Conservation (phyloP, 2,888 invertebrate genomes). For the Nymphalis polychloros region DNA sequence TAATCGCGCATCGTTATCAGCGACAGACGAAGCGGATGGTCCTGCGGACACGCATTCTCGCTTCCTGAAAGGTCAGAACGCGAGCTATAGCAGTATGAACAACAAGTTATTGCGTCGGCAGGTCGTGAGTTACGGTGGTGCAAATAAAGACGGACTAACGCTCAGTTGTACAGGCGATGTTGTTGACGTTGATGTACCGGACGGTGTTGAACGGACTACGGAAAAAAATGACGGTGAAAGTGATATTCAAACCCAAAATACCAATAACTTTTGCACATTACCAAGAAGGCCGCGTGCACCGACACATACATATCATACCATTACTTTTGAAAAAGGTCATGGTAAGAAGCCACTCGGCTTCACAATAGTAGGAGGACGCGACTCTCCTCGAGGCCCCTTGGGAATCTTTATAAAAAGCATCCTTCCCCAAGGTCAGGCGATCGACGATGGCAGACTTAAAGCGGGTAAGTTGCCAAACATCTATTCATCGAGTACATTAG, state of each 20-base stretch:
- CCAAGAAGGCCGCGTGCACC: conserved; percentile 86
- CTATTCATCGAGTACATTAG: background rate
- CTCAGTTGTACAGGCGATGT: conserved; percentile 71
- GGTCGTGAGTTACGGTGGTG: conserved; percentile 80
- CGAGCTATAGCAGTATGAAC: conserved; percentile 83
- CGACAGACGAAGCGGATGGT: conserved; percentile 70
- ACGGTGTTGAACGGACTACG: conserved; percentile 59
- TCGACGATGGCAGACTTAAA: conserved; percentile 90
- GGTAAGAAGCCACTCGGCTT: conserved; percentile 94
- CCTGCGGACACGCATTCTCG: conserved; percentile 74
- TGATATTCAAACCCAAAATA: conserved; percentile 69
- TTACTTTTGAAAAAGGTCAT: conserved; percentile 89
- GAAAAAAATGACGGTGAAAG: conserved; percentile 65
- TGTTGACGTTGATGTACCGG: conserved; percentile 70
- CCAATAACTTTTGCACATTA: conserved; percentile 87
- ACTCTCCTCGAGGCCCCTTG: conserved; percentile 91
- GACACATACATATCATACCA: conserved; percentile 86
- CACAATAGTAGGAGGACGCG: conserved; percentile 93
- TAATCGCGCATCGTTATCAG: conserved; percentile 77
- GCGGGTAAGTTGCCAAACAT: conserved; percentile 82
- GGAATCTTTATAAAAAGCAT: conserved; percentile 94
- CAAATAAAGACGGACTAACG: conserved; percentile 68
- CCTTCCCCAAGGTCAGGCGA: conserved; percentile 90
- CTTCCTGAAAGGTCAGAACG: conserved; percentile 84
- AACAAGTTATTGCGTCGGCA: conserved; percentile 82